These are phyloP conservation scores for Callospermophilus lateralis DNA, from an alignment of 2,113 vertebrate species.

Conservation along the genomic window DNA sequence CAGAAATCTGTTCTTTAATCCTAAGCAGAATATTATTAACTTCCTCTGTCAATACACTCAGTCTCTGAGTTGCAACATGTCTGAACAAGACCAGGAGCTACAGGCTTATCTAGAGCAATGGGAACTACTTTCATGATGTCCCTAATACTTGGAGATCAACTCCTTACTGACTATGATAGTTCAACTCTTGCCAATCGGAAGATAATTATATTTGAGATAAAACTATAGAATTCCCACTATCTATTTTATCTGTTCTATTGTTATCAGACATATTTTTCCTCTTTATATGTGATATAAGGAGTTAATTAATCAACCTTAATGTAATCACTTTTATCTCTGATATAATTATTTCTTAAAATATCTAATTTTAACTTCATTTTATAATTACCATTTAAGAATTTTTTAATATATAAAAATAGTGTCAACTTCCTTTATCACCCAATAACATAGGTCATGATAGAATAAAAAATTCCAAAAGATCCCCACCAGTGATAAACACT, in stretches of 20 bases:
- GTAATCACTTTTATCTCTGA: neutral
- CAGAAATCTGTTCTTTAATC: neutral
- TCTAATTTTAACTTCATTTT: neutral
- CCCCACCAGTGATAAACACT: neutral
- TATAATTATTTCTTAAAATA: neutral
- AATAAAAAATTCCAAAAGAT: neutral
- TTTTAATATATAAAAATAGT: neutral
- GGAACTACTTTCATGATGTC: neutral
- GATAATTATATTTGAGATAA: neutral
- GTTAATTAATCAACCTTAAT: neutral
- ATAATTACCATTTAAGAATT: neutral
- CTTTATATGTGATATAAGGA: neutral
- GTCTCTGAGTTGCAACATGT: accelerated
- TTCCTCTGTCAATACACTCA: neutral
- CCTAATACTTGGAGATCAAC: neutral
- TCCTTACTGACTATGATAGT: neutral
- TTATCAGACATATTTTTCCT: neutral
- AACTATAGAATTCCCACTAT: neutral
- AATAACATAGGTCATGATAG: neutral
- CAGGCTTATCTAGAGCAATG: neutral
- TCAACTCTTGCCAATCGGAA: neutral
- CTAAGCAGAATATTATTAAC: neutral
- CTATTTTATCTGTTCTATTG: neutral
- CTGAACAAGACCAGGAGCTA: neutral
- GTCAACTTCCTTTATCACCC: accelerated